These are phyloP conservation scores for Urocitellus parryii DNA, from an alignment of 2,113 vertebrate genomes.

Conservation along the genomic window DNA sequence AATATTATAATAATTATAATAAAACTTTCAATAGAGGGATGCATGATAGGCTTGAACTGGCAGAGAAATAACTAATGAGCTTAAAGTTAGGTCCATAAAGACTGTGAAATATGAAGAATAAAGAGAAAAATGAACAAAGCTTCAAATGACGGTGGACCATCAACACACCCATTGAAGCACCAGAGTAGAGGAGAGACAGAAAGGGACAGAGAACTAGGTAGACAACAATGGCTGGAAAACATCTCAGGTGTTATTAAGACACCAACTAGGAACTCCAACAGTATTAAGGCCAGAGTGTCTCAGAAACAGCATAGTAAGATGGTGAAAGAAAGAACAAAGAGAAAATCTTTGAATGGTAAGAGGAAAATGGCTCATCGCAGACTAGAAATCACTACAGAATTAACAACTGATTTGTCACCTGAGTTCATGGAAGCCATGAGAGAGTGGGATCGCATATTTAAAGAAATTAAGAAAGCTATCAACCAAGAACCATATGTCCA, in stretches of 20 bases:
- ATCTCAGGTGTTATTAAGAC: not conserved
- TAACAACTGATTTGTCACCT: too few species aligned
- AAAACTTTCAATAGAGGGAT: not conserved
- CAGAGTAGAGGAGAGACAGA: not conserved
- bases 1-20: not conserved
- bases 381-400: not conserved
- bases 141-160: not conserved
- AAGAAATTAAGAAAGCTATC: not conserved
- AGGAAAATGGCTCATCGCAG: not conserved
- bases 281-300: not conserved
- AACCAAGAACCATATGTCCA: not conserved
- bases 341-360: not conserved
- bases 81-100: not conserved
- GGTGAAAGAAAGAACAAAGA: too few species aligned
- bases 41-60: not conserved
- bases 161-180: not conserved
- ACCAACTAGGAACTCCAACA: not conserved
- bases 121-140: not conserved
- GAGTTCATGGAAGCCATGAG: not conserved
- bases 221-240: not conserved
- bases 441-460: not conserved
- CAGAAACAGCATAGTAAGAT: not conserved
- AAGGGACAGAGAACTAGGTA: not conserved
- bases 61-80: not conserved
- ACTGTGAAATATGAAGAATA: not conserved